These are phyloP conservation scores for Actias luna DNA, from an alignment of 2,888 invertebrate species.

Conservation along the genomic window DNA sequence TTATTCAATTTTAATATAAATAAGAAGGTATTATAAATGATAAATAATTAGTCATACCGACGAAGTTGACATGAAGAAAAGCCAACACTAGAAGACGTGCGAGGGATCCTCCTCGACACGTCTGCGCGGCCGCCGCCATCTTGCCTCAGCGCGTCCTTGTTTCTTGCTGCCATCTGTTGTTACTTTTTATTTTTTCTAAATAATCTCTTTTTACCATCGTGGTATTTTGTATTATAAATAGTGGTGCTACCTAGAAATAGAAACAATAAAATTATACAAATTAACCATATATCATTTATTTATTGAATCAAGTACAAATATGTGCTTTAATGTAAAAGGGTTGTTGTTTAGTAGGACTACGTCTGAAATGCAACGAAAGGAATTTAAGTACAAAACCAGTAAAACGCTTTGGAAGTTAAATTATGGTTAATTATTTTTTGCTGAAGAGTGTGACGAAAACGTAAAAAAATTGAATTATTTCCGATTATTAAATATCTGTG, in stretches of 20 bases:
- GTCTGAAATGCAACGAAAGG: too few species aligned
- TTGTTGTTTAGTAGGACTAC: too few species aligned
- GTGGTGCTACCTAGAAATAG: conserved; percentile 1
- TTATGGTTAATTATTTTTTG: too few species aligned
- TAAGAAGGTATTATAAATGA: neutral
- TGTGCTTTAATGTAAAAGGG: too few species aligned
- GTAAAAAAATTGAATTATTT: too few species aligned
- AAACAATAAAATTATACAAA: neutral
- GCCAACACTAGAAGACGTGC: conserved; percentile 70
- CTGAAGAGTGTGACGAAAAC: too few species aligned
- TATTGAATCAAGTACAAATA: neutral
- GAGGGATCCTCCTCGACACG: conserved; percentile 64
- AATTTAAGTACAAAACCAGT: too few species aligned
- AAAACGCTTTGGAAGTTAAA: too few species aligned
- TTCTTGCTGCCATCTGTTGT: conserved; percentile 65
- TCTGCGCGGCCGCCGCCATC: conserved; percentile 64
- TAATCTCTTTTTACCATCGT: conserved; percentile 51
- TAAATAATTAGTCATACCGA: conserved; percentile 53
- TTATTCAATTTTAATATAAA: neutral
- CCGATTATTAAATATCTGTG: too few species aligned
- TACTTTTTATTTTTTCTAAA: conserved; percentile 40
- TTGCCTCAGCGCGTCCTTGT: conserved; percentile 61
- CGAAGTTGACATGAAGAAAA: conserved; percentile 73
- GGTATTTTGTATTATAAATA: conserved; percentile 22
- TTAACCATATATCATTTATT: neutral